A percentile compares a stretch with the other conserved stretches of the same genome.
These are phyloP conservation scores for Caretta caretta DNA, from an alignment of 2,113 vertebrate species.

Conservation along the genomic window DNA sequence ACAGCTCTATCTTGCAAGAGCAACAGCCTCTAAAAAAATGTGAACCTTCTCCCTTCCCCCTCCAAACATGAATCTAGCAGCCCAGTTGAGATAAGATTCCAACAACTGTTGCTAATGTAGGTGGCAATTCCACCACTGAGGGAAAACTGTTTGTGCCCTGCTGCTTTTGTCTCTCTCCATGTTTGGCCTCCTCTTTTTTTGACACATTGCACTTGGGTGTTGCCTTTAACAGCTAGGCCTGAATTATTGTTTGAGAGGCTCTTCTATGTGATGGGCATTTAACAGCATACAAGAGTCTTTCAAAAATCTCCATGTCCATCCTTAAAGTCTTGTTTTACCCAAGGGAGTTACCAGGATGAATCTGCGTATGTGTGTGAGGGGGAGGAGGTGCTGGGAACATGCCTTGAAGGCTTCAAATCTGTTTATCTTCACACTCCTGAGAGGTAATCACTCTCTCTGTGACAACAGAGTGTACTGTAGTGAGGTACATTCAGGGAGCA, in stretches of 20 bases:
- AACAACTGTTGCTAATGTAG: not conserved
- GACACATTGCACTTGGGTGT: not conserved
- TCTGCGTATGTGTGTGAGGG: slow-evolving; percentile 38
- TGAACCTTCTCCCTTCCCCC: not conserved
- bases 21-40: not conserved
- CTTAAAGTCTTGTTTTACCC: not conserved
- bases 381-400: slow-evolving; percentile 73
- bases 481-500: slow-evolving; percentile 57
- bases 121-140: slow-evolving; percentile 26
- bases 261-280: not conserved
- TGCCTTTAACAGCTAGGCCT: not conserved
- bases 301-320: not conserved
- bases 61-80: not conserved
- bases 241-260: not conserved
- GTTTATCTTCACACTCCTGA: slow-evolving; percentile 83
- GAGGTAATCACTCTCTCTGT: slow-evolving; percentile 71
- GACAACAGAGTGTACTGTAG: slow-evolving; percentile 68
- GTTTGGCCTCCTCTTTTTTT: not conserved
- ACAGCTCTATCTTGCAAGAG: not conserved
- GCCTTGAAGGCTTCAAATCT: slow-evolving; percentile 76
- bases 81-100: slow-evolving; percentile 19
- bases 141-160: not conserved
- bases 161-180: not conserved
- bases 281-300: not conserved
- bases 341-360: not conserved